phyloP scores from a whole-genome alignment of 2,797 vertebrate genomes.

The Pangasius krempfi region DNA sequence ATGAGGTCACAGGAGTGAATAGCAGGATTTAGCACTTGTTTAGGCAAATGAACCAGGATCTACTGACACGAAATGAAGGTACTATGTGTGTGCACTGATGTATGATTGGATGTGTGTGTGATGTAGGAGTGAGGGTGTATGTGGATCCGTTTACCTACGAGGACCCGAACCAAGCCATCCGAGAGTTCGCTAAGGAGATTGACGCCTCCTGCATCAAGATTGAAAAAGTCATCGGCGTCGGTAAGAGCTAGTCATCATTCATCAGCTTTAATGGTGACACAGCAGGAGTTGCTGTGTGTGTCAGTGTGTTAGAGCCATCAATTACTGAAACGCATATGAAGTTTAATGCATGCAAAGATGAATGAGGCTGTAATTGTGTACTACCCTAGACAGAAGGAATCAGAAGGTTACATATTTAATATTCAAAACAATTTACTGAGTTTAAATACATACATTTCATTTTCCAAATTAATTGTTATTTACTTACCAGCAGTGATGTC shows the following conservation, averaged over 20 bases:
- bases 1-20: not conserved
- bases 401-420: not conserved
- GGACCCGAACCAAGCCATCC: slow-evolving; percentile 96
- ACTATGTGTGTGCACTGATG: not conserved
- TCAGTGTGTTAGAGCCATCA: not conserved
- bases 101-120: not conserved
- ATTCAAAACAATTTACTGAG: not conserved
- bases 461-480: not conserved
- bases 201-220: slow-evolving; percentile 98
- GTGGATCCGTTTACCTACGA: slow-evolving; percentile 98
- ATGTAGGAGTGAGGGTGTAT: slow-evolving; percentile 92
- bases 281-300: not conserved
- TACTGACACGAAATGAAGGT: not conserved
- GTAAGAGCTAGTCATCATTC: slow-evolving; percentile 72
- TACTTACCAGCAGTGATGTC: not conserved
- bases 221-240: slow-evolving; percentile 97
- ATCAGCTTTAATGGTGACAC: not conserved
- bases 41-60: not conserved
- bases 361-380: not conserved
- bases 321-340: not conserved
- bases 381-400: not conserved
- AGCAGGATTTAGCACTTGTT: not conserved
- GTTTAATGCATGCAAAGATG: not conserved
- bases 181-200: slow-evolving; percentile 98
- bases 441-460: not conserved